Percentiles rank a stretch among this genome's conserved stretches.
These are phyloP conservation scores for Oncorhynchus keta DNA, from an alignment of 2,113 vertebrate species.

Conservation along the genomic window DNA sequence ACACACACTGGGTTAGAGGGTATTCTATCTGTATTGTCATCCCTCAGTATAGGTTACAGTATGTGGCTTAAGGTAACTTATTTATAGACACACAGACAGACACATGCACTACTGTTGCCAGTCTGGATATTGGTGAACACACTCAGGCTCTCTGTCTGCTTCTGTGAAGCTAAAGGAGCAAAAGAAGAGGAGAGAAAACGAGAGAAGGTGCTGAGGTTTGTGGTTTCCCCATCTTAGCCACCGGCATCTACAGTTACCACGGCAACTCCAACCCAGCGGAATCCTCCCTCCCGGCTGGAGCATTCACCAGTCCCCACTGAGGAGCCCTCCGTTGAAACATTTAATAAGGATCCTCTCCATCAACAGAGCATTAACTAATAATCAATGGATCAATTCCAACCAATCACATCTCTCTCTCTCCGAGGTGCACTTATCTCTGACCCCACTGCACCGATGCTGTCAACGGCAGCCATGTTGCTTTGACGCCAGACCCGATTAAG, in stretches of 20 bases:
- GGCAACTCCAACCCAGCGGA: background rate
- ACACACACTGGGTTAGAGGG: no score
- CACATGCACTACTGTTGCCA: background rate
- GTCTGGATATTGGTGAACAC: background rate
- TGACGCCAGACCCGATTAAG: slow-evolving; percentile 51
- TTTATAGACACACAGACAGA: slow-evolving; percentile 1
- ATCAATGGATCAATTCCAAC: slow-evolving; percentile 67
- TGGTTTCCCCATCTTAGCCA: background rate
- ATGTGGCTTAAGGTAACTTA: background rate
- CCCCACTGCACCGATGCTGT: slow-evolving; percentile 45
- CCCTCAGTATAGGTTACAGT: background rate
- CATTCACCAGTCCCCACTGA: slow-evolving; percentile 7
- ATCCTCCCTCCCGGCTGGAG: background rate
- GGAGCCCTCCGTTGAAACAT: slow-evolving; percentile 55
- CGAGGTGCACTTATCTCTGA: slow-evolving; percentile 39
- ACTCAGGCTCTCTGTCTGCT: background rate
- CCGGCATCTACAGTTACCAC: background rate
- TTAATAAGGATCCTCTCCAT: slow-evolving; percentile 57
- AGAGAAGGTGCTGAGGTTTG: background rate
- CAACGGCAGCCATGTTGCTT: slow-evolving; percentile 51
- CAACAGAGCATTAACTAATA: slow-evolving; percentile 43
- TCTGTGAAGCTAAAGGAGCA: background rate
- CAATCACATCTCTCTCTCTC: slow-evolving; percentile 52
- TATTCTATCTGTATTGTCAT: background rate
- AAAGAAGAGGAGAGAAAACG: background rate